Conservation (phyloP, 2,797 vertebrate species). For the Ptychobarbus kaznakovi region DNA sequence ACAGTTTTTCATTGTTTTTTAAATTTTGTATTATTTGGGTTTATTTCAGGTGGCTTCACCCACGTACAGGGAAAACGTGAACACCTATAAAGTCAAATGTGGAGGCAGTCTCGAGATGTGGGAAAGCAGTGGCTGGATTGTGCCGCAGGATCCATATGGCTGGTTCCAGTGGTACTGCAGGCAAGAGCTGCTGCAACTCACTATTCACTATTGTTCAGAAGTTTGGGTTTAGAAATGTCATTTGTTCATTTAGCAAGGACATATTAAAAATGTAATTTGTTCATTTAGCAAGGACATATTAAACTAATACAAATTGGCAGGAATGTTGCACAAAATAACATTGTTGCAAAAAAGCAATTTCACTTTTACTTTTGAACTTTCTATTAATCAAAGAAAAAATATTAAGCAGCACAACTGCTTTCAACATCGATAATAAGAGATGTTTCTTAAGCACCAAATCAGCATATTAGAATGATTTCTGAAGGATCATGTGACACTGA, state of each 20-base stretch:
- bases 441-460: neutral
- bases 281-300: neutral
- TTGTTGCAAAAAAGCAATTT: neutral
- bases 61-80: constrained; percentile 49
- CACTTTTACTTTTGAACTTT: neutral
- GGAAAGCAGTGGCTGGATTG: constrained; percentile 62
- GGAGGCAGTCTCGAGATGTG: constrained; percentile 64
- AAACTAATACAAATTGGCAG: neutral
- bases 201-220: neutral
- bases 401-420: neutral
- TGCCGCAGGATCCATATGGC: constrained; percentile 60
- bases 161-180: constrained; percentile 67
- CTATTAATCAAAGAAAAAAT: neutral
- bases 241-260: neutral
- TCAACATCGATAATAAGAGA: neutral
- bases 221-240: neutral
- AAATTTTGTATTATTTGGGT: neutral
- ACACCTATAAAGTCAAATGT: constrained; percentile 61
- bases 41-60: constrained; percentile 52
- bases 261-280: neutral
- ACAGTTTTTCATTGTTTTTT: neutral
- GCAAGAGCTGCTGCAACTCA: constrained; percentile 5
- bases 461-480: neutral
- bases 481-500: neutral
- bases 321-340: neutral